Evolutionary conservation across 2,888 invertebrate genomes (phyloP), one percentile per base, ranked within the genome.

Genomic region (Hyposoter dolosus): DNA sequence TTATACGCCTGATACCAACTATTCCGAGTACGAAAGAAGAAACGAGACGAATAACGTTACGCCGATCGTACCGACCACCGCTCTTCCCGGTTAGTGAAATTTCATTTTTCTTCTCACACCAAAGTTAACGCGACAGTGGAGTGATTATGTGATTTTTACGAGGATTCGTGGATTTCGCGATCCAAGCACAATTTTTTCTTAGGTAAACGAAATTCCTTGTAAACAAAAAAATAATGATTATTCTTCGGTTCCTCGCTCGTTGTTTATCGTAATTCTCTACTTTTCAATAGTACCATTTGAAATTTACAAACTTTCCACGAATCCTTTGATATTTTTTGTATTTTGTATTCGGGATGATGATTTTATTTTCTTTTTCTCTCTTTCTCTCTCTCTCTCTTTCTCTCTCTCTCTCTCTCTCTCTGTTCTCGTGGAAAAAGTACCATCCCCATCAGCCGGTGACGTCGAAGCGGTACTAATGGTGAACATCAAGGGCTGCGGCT

Each of bases 401-500:
- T 23, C 12, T 53, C 23, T 50, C 6, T 69, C 78, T 80, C 40
- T 77, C 40, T 83, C 53, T 50, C 17, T 35, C 23, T 77, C 72
- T 81, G 74, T 81, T 75, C 56, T 66, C 28, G 63, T 71, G 47
- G 19, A 9, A 72, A 53, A 83, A 86, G 83, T 79, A 75, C 82
- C 88, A 85, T 87, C 89, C 87, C 85, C 88, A 89, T 87, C 88
- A 76, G 88, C 93, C 19, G 94, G 95, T 87, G 95, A 95, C 94
- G 95, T 95, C 43, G 96, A 96, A 72, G 96, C 96, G 5, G 95
- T 96, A 63, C 94, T 97, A 71, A 95, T 97, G 92, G 97, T 97
- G 77, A 97, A 97, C 94, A 97, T 97, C 92, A 97, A 97, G 93
- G 97, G 97, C 81, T 97, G 97, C 94, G 97, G 97, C 10, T 97